These are phyloP conservation scores for Galleria mellonella DNA, from an alignment of 1,140 invertebrate genomes.

Conservation along the genomic window DNA sequence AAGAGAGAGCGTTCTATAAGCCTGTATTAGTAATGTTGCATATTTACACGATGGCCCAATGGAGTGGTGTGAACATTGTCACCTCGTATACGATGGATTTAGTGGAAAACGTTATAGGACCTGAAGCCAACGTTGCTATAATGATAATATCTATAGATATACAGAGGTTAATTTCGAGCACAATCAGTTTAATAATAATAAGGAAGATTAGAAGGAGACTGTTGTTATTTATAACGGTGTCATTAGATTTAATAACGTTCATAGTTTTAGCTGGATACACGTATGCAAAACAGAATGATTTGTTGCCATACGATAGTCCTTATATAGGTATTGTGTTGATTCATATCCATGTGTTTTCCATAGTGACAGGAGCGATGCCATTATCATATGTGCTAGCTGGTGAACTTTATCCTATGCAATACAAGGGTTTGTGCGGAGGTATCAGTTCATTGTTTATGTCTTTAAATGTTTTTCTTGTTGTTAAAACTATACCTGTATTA, in stretches of 20 bases:
- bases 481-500: background rate
- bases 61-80: slow-evolving; percentile 11
- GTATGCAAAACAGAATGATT: slow-evolving; percentile 2
- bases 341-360: slow-evolving; percentile 11
- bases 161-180: background rate
- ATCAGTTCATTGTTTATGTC: background rate
- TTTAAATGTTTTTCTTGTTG: background rate
- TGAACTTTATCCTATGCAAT: slow-evolving; percentile 17
- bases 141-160: background rate
- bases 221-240: slow-evolving; percentile 6
- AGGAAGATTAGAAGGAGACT: slow-evolving; percentile 13
- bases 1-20: slow-evolving; percentile 15
- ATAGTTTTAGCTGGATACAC: slow-evolving; percentile 5
- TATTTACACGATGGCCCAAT: slow-evolving; percentile 7
- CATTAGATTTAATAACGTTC: slow-evolving; percentile 6
- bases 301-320: slow-evolving; percentile 9
- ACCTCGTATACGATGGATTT: slow-evolving; percentile 4
- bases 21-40: slow-evolving; percentile 17
- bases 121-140: background rate
- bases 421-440: slow-evolving; percentile 3
- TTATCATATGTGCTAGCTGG: slow-evolving; percentile 7
- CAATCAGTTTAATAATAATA: slow-evolving; percentile 1
- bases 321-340: slow-evolving; percentile 9
- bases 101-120: background rate
- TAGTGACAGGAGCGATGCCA: slow-evolving; percentile 3